phyloP scores from a whole-genome alignment of 2,113 vertebrate genomes.

The Mustelus asterias region DNA sequence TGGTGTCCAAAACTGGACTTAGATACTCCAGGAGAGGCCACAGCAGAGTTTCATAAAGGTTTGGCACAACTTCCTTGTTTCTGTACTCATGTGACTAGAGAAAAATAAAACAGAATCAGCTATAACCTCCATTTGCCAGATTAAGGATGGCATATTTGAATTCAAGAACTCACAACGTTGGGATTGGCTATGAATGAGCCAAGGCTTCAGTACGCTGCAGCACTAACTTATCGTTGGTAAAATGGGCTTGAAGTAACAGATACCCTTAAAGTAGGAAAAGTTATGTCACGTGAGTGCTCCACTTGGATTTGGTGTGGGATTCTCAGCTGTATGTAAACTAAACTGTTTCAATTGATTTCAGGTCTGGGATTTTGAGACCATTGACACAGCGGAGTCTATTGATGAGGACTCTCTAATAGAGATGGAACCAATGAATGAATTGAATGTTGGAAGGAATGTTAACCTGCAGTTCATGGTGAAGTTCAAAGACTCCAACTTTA shows the following conservation, averaged over 20 bases:
- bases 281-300: not conserved
- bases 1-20: not conserved
- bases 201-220: not conserved
- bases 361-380: constrained; percentile 82
- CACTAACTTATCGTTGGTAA: not conserved
- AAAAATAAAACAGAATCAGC: not conserved
- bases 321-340: not conserved
- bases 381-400: constrained; percentile 65
- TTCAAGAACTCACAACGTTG: not conserved
- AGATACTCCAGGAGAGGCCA: not conserved
- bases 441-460: constrained; percentile 69
- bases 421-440: constrained; percentile 80
- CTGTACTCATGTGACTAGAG: not conserved
- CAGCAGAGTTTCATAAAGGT: not conserved
- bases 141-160: not conserved
- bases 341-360: constrained; percentile 45
- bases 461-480: constrained; percentile 73
- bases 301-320: not conserved
- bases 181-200: not conserved
- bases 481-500: constrained; percentile 54
- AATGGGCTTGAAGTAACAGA: not conserved
- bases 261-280: not conserved
- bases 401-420: constrained; percentile 65
- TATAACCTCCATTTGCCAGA: not conserved
- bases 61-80: not conserved